Evolutionary conservation across 2,113 vertebrate species (phyloP).

Genomic region (Grammomys surdaster): DNA sequence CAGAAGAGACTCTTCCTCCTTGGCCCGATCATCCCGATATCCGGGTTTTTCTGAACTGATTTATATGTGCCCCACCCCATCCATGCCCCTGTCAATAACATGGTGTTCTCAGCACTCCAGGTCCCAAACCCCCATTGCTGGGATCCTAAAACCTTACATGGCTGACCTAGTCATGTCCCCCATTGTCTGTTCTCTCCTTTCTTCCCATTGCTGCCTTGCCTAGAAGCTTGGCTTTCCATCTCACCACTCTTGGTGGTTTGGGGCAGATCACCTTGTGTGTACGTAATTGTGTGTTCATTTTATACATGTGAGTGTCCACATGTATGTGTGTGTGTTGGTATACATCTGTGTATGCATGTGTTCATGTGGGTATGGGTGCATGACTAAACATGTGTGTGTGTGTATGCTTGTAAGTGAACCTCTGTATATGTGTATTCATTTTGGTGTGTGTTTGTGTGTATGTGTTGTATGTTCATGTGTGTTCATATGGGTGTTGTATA

Average conservation of each 20-base stretch:
- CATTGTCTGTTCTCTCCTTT: fast-evolving
- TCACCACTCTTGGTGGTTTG: neutral
- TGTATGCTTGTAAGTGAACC: neutral
- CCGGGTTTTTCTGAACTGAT: neutral
- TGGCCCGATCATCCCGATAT: neutral
- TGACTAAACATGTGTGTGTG: neutral
- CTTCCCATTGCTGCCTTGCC: neutral
- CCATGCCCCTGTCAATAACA: neutral
- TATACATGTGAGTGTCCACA: neutral
- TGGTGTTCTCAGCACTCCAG: neutral
- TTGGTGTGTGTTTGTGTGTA: neutral
- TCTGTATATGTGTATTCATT: neutral
- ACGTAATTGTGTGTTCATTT: neutral
- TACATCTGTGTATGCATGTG: neutral
- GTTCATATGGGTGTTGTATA: neutral
- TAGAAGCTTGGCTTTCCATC: neutral
- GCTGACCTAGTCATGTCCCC: too few species aligned
- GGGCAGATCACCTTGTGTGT: neutral
- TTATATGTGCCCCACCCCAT: neutral
- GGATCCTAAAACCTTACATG: neutral
- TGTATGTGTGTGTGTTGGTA: neutral
- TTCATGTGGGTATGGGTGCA: neutral
- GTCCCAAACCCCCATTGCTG: fast-evolving
- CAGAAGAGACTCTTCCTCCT: neutral
- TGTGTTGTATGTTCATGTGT: neutral